phyloP scores from a whole-genome alignment of 2,113 vertebrate species.

The Proteles cristata region DNA sequence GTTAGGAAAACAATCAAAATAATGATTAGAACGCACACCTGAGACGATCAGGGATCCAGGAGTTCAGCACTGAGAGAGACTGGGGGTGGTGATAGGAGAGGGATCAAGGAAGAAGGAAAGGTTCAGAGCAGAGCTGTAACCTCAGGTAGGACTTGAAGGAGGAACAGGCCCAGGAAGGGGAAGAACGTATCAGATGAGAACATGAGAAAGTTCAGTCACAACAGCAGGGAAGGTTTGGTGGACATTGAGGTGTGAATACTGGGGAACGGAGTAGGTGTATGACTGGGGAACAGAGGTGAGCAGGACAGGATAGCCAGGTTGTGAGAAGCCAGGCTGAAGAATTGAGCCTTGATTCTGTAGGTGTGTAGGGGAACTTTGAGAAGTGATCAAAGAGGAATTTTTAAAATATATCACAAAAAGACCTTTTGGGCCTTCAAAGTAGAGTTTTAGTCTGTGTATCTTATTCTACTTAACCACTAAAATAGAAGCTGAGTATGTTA shows the following conservation, averaged over 20 bases:
- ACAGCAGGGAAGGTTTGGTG: neutral
- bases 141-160: neutral
- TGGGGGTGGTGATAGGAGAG: fast-evolving
- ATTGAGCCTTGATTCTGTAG: neutral
- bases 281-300: neutral
- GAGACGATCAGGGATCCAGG: neutral
- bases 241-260: neutral
- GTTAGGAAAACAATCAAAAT: constrained; percentile 14
- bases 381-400: constrained; percentile 19
- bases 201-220: neutral
- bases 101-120: neutral
- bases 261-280: neutral
- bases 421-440: neutral
- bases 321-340: neutral
- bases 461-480: constrained; percentile 12
- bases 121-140: neutral
- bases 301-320: neutral
- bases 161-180: neutral
- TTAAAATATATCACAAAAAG: neutral
- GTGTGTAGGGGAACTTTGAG: neutral
- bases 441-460: neutral
- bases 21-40: neutral
- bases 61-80: neutral
- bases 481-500: neutral
- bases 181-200: neutral